Conservation (phyloP, 2,113 vertebrate species). For the Peromyscus californicus region DNA sequence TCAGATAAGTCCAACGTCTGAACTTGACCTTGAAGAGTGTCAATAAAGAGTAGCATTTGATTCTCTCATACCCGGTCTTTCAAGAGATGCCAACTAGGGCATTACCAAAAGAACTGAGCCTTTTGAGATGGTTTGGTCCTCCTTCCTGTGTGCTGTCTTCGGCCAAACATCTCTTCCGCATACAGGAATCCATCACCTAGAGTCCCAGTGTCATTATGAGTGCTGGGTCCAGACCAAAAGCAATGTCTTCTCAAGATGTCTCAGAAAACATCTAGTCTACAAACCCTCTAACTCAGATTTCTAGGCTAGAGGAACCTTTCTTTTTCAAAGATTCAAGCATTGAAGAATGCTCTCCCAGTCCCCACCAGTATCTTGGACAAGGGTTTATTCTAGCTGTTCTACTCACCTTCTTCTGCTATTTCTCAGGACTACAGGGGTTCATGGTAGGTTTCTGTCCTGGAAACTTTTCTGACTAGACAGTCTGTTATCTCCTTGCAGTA, state of each 20-base stretch:
- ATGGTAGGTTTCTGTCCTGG: background rate
- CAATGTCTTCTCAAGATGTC: fast-evolving
- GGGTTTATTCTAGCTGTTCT: background rate
- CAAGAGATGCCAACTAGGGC: background rate
- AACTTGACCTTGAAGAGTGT: background rate
- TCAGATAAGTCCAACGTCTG: background rate
- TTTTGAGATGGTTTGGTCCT: background rate
- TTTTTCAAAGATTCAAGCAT: background rate
- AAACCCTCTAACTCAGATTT: background rate
- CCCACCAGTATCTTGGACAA: background rate
- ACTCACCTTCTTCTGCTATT: background rate
- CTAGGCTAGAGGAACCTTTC: background rate
- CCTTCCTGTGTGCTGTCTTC: background rate
- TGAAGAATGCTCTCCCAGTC: fast-evolving
- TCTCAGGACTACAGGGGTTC: background rate
- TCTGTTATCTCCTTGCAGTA: background rate
- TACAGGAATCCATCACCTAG: background rate
- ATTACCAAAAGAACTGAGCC: background rate
- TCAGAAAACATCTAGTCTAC: background rate
- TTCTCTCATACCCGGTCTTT: background rate
- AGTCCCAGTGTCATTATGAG: background rate
- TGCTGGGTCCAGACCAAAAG: background rate
- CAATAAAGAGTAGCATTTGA: fast-evolving
- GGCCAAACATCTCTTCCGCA: background rate
- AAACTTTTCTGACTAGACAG: background rate